Base-by-base conservation (phyloP, 1,140 invertebrate genomes). In the Patella vulgata region DNA sequence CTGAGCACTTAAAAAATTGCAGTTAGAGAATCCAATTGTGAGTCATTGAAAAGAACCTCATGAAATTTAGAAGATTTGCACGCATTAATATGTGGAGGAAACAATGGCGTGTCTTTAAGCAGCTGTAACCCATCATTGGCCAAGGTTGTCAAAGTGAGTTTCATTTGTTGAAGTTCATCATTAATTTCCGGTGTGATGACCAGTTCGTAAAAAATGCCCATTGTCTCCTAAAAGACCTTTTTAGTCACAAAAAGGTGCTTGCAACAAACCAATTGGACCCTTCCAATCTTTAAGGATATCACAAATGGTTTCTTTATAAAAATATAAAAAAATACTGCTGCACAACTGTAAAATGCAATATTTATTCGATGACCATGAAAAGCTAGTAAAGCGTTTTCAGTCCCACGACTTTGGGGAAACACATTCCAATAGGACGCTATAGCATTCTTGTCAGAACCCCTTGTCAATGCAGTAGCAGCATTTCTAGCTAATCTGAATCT, bases 331-430 rank as follows among this genome's bases (percentile, higher is more conserved):
- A 36, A 59, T 1, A 51, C 47, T 50, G 57, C 57, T 14, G 57
- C 57, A 47, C 43, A 48, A 30, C 50, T 30, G 39, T 48, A 28
- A 28, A 59, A 59, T 23, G 33, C 30, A 12, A 59, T 59, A 28
- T 59, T 59, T 9, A 59, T 50, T 39, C 57, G 36, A 25, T 59
- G 57, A 1, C 47, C 57, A 36, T 50, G 28, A 40, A 59, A 59
- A 9, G 47, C 33, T 5, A 50, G 0, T n/a, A 50, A 40, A 17
- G 39, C 9, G 19, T 59, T 59, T 40, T 59, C 50, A 2, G 4
- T 59, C 6, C 1, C 9, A 14, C 27, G 23, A 1, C 47, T 36
- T n/a, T 51, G 28, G 8, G 50, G 23, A 30, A 39, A 59, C 11
- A 36, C 19, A 14, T 59, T 21, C 27, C 17, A 59, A 27, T 33